A percentile compares a stretch with the other conserved stretches of the same genome.
These are phyloP conservation scores for Dendrolimus kikuchii DNA, from an alignment of 1,140 invertebrate species.

Conservation along the genomic window DNA sequence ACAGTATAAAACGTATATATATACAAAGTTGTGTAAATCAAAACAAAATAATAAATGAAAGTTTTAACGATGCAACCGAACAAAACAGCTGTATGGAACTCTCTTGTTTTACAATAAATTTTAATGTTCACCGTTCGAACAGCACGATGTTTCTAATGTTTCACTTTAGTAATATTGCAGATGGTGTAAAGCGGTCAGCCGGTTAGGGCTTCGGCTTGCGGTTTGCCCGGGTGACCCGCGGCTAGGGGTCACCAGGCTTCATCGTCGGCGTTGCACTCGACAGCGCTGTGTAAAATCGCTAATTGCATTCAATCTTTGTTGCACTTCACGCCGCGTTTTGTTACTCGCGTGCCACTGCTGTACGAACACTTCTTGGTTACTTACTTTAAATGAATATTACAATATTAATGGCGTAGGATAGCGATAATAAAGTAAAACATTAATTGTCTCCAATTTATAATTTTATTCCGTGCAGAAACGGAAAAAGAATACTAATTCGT, in stretches of 20 bases:
- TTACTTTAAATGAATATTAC: too few relatives aligned
- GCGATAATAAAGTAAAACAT: too few relatives aligned
- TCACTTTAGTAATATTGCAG: slow-evolving; percentile 16
- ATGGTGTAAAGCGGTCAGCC: slow-evolving; percentile 24
- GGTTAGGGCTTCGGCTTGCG: slow-evolving; percentile 13
- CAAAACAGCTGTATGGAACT: not conserved
- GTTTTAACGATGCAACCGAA: too few relatives aligned
- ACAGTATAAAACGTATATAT: too few relatives aligned
- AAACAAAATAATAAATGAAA: too few relatives aligned
- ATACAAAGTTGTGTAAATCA: too few relatives aligned
- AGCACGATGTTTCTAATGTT: not conserved
- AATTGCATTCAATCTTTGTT: slow-evolving; percentile 47
- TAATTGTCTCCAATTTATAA: too few relatives aligned
- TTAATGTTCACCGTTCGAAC: too few relatives aligned
- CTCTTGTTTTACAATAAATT: not conserved
- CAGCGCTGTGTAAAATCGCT: slow-evolving; percentile 60
- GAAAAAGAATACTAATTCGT: too few relatives aligned
- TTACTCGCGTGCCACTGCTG: not conserved
- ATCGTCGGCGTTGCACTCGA: slow-evolving; percentile 32
- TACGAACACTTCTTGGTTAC: not conserved
- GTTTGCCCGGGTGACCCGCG: slow-evolving; percentile 27
- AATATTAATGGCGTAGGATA: too few relatives aligned
- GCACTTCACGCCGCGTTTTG: slow-evolving; percentile 25
- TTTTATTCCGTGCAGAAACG: too few relatives aligned
- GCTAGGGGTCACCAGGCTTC: slow-evolving; percentile 31